phyloP scores from a whole-genome alignment of 2,888 invertebrate species.

The Melanargia galathea region DNA sequence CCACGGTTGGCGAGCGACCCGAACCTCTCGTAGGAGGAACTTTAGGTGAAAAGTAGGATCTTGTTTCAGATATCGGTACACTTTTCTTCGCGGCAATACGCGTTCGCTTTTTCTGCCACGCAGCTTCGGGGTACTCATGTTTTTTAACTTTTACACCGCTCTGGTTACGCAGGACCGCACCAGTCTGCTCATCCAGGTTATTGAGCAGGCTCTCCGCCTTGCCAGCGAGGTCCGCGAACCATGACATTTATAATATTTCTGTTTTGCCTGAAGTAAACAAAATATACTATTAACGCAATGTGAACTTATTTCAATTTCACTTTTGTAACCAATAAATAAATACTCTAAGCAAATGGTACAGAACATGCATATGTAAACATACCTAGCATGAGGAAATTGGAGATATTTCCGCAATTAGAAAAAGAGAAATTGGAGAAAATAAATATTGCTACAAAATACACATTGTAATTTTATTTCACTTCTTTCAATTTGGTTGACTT shows the following conservation, averaged over 20 bases:
- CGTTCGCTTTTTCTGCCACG: conserved; percentile 52
- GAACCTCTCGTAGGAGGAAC: conserved; percentile 45
- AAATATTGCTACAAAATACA: conserved; percentile 29
- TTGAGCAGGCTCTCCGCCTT: conserved; percentile 89
- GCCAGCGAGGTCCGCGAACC: conserved; percentile 88
- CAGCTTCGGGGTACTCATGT: conserved; percentile 50
- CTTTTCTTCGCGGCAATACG: conserved; percentile 51
- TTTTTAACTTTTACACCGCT: conserved; percentile 54
- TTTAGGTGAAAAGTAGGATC: conserved; percentile 44
- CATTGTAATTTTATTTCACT: conserved; percentile 35
- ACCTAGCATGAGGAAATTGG: conserved; percentile 36
- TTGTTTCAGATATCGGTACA: conserved; percentile 50
- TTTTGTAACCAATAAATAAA: not conserved
- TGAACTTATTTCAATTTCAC: not conserved
- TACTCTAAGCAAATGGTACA: not conserved
- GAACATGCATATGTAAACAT: conserved; percentile 1
- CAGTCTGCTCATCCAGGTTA: conserved; percentile 88
- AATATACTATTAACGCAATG: not conserved
- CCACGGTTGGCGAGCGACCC: conserved; percentile 46
- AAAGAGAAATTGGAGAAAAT: conserved; percentile 22
- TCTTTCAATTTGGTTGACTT: conserved; percentile 9
- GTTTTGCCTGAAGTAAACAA: conserved; percentile 46
- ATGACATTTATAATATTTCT: conserved; percentile 81
- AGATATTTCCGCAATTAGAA: conserved; percentile 28
- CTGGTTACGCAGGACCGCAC: conserved; percentile 81